Evolutionary conservation across 2,888 invertebrate species (phyloP).

Genomic region (Mechanitis mazaeus): DNA sequence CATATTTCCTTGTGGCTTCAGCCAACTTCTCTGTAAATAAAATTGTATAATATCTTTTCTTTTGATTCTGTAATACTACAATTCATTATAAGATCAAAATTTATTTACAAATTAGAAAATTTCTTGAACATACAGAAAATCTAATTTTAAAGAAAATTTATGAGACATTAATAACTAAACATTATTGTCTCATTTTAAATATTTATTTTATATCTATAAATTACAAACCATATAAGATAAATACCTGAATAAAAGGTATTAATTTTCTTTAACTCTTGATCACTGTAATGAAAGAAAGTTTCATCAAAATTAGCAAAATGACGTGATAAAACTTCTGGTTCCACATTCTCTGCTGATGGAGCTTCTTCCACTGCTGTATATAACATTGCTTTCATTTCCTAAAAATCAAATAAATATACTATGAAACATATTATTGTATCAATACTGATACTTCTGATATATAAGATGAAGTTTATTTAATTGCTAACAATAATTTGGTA

Average conservation of each 20-base stretch:
- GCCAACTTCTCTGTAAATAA: conserved; percentile 90
- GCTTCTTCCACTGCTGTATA: conserved; percentile 94
- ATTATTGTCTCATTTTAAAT: no score
- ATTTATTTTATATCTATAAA: no score
- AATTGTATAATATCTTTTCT: neutral
- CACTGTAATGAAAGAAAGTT: conserved; percentile 95
- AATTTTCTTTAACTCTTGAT: conserved; percentile 96
- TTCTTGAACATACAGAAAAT: no score
- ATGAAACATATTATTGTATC: neutral
- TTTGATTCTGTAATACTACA: neutral
- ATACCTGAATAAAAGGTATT: conserved; percentile 96
- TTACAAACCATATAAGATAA: no score
- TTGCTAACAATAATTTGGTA: no score
- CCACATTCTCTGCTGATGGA: conserved; percentile 92
- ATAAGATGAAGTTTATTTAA: no score
- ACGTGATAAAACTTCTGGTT: conserved; percentile 89
- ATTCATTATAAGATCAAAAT: neutral
- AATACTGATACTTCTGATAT: no score
- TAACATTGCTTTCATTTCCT: conserved; percentile 98
- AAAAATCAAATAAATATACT: conserved; percentile 17
- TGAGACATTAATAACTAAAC: no score
- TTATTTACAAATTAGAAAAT: no score
- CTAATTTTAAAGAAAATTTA: no score
- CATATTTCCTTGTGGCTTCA: conserved; percentile 96
- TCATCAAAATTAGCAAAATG: conserved; percentile 97